phyloP scores from a whole-genome alignment of 2,113 vertebrate species.

The Leptodactylus fuscus region DNA sequence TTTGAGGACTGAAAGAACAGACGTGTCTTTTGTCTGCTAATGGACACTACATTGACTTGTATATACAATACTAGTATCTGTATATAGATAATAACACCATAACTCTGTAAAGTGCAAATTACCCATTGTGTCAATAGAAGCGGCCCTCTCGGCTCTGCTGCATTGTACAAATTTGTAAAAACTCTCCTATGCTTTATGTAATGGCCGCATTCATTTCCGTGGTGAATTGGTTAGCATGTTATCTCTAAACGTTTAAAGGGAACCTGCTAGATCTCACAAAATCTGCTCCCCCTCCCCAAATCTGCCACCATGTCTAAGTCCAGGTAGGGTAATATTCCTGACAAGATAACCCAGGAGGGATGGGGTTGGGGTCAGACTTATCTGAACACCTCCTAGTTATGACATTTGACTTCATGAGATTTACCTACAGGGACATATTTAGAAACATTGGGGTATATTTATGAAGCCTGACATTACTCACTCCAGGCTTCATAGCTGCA shows the following conservation, averaged over 20 bases:
- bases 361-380: too few relatives aligned
- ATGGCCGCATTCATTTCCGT: neutral
- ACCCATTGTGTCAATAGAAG: slow-evolving; percentile 40
- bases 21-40: neutral
- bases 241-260: neutral
- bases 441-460: too few relatives aligned
- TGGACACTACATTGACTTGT: slow-evolving; percentile 34
- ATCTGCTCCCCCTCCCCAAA: too few relatives aligned
- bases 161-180: slow-evolving; percentile 22
- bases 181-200: neutral
- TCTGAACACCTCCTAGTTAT: too few relatives aligned
- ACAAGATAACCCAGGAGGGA: too few relatives aligned
- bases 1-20: slow-evolving; percentile 50
- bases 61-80: slow-evolving; percentile 40
- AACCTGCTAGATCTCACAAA: too few relatives aligned
- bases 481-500: too few relatives aligned
- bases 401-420: too few relatives aligned
- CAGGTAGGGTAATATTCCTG: too few relatives aligned
- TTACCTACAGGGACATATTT: too few relatives aligned
- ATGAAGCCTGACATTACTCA: too few relatives aligned
- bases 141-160: neutral
- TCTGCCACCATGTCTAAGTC: too few relatives aligned
- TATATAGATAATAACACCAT: slow-evolving; percentile 37
- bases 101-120: slow-evolving; percentile 60
- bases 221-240: neutral